Evolutionary conservation across 2,888 invertebrate genomes (phyloP), one percentile per base, ranked within the genome.

Genomic region (Smittia sp.): DNA sequence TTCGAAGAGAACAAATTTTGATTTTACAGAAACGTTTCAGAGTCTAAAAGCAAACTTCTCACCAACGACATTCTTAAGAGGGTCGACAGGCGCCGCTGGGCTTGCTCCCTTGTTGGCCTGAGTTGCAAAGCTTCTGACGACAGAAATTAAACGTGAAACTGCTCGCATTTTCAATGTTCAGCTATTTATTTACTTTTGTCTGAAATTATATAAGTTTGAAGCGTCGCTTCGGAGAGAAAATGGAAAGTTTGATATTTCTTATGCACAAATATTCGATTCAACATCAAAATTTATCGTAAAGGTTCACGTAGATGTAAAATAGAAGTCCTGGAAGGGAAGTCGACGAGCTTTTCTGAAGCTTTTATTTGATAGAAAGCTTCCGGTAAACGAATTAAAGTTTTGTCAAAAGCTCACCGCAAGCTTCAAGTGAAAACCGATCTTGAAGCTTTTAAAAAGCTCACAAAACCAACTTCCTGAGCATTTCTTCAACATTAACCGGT

Each of bases 21-120:
- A 32, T 32, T 32, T 32, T 32, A 6, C 18, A 39, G 11, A 27
- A 27, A 38, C 1, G 1, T 32, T 22, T 41, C 4, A 13, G 4
- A 15, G 1, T 66, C 11, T 38, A 52, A 52, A 52, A 52, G n/a
- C n/a, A n/a, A n/a, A 20, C 0, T 7, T 13, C 70, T 70, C 24
- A 72, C 72, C 72, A 6, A 25, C 27, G 6, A 72, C 72, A 39
- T 72, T 72, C 24, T 62, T 72, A 13, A 72, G 38, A 9, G 72
- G 72, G 24, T 72, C 72, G 24, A 18, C 18, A 1, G 58, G 52
- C 24, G 72, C 38, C 4, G 63, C 24, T 39, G 66, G 22, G 3
- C 6, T 15, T 2, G 66, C 66, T 38, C 38, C 38, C 18, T 32
- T 18, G 13, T 27, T 20, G 1, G 24, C 72, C 6, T 32, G 15